Evolutionary conservation across 2,113 vertebrate genomes (phyloP), one percentile per base, ranked within the genome.

Genomic region (Oenanthe oenanthe): DNA sequence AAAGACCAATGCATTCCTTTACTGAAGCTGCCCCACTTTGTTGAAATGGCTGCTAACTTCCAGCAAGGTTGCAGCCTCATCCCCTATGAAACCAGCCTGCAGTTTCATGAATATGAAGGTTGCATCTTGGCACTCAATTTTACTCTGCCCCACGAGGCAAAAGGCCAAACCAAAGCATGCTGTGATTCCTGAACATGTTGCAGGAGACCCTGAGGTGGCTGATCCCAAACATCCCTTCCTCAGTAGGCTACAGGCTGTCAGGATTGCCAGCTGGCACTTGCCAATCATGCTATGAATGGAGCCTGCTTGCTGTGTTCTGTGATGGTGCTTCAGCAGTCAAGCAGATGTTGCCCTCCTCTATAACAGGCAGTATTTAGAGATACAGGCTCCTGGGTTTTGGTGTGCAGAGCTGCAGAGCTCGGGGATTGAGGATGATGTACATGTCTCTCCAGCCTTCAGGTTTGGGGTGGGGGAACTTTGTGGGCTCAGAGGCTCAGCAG

Each of bases 261-360:
- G 79, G 50, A 21, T 82, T 81, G 58, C 58, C 8, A 29, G 53
- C 70, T 83, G 90, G 26, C 5, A 4, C 48, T 91, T 17, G 17
- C 45, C 53, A 73, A 1, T 34, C 3, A 0, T 5, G 12, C 42
- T 50, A 4, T 31, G 83, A 89, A 45, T 72, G 80, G 57, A 93
- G 28, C 65, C 76, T 6, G 1, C 56, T 87, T 4, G 3, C n/a
- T 31, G 29, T 28, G 84, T 29, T 21, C 20, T 17, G 38, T 2
- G 13, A 12, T 11, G 73, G 28, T 7, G 1, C 60, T 61, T 60
- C 1, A 4, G 28, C 26, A 29, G 43, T 26, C 0, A 1, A 48
- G 32, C 47, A 47, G 67, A 60, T 29, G 19, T 42, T 60, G 10
- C 42, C 28, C 25, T 65, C 2, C 43, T 86, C 60, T 67, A 0